Percentiles rank a stretch among this genome's conserved stretches.
Conservation (phyloP, 2,797 vertebrate species). For the Anniella stebbinsi region DNA sequence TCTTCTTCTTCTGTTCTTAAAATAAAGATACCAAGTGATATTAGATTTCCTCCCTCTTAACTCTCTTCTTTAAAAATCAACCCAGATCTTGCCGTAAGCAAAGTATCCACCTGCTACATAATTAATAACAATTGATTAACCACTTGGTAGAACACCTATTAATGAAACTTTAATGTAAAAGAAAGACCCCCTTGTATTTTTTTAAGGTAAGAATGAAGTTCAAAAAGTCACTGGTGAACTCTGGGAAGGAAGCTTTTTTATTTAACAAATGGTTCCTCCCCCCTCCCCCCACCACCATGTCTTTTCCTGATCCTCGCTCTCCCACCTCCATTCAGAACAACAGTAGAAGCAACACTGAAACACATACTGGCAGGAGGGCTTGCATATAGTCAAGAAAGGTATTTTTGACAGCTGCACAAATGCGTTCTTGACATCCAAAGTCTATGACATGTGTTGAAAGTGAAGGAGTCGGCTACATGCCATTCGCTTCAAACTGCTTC, state of each 20-base stretch:
- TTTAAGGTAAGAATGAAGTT: slow-evolving; percentile 25
- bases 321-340: neutral
- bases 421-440: neutral
- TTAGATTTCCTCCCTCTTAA: slow-evolving; percentile 4
- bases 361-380: neutral
- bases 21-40: slow-evolving; percentile 10
- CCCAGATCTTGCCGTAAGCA: slow-evolving; percentile 17
- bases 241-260: neutral
- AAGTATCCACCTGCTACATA: neutral
- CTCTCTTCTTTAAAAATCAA: neutral
- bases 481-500: neutral
- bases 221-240: neutral
- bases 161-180: slow-evolving; percentile 43
- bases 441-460: neutral
- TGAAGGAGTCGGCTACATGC: neutral
- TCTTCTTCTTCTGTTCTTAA: neutral
- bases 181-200: slow-evolving; percentile 23
- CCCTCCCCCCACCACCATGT: neutral
- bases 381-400: neutral
- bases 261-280: neutral
- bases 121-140: slow-evolving; percentile 45
- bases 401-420: neutral
- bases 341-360: neutral
- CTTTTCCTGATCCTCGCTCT: no score
- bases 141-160: slow-evolving; percentile 42